These are phyloP conservation scores for Nettapus auritus DNA, from an alignment of 2,113 vertebrate genomes.

Conservation along the genomic window DNA sequence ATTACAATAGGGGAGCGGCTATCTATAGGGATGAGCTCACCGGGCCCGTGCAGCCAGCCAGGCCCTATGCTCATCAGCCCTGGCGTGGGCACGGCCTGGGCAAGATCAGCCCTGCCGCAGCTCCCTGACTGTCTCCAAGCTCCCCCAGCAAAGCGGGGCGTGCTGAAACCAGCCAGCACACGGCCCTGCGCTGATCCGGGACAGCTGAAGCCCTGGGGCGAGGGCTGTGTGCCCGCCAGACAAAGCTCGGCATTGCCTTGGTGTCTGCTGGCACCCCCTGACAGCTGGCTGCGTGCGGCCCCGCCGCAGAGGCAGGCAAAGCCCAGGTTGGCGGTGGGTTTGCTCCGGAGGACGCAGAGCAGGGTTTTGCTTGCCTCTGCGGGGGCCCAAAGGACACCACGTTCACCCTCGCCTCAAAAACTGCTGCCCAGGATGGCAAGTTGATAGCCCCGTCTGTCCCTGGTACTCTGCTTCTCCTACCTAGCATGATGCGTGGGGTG, in stretches of 20 bases:
- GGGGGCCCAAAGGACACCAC: background rate
- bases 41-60: background rate
- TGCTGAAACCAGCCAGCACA: background rate
- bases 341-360: background rate
- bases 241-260: background rate
- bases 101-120: rapidly evolving
- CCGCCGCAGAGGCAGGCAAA: background rate
- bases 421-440: background rate
- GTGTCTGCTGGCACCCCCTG: background rate
- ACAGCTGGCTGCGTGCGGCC: background rate
- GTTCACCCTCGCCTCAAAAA: background rate
- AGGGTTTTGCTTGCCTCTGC: background rate
- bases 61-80: background rate
- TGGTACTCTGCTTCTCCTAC: background rate
- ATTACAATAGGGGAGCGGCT: constrained; percentile 71
- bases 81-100: background rate
- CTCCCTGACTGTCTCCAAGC: background rate
- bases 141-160: background rate
- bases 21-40: constrained; percentile 77
- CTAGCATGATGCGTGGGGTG: rapidly evolving
- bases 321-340: background rate
- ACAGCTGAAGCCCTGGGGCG: constrained; percentile 23
- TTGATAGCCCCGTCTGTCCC: rapidly evolving
- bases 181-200: background rate
- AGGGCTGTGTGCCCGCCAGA: background rate